These are phyloP conservation scores for Sipha flava DNA, from an alignment of 1,140 invertebrate genomes.

Conservation along the genomic window DNA sequence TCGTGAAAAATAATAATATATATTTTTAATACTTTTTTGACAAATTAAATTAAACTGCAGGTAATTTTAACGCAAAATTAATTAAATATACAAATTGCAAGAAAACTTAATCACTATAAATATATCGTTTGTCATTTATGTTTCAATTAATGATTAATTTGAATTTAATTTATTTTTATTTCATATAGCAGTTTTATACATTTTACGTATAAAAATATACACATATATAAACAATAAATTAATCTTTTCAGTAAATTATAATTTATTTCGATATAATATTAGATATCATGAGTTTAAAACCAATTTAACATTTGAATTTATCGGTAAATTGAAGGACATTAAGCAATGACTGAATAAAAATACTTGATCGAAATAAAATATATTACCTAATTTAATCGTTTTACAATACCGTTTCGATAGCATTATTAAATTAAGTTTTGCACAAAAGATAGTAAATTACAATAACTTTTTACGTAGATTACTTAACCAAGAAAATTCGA, in stretches of 20 bases:
- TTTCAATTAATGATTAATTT: background rate
- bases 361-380: background rate
- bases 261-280: too few species aligned
- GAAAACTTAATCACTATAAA: background rate
- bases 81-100: background rate
- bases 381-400: too few species aligned
- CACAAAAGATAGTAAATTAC: too few species aligned
- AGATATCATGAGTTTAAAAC: too few species aligned
- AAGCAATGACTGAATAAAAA: background rate
- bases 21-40: background rate
- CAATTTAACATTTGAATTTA: too few species aligned
- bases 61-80: background rate
- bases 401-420: too few species aligned
- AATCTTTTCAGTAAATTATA: background rate
- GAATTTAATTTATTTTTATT: background rate
- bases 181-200: too few species aligned
- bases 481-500: background rate
- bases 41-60: too few species aligned
- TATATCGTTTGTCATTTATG: background rate
- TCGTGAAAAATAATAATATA: background rate
- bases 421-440: background rate
- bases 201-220: too few species aligned
- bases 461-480: too few species aligned
- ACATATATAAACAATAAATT: too few species aligned
- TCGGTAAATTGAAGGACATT: too few species aligned